phyloP scores from a whole-genome alignment of 2,888 invertebrate species.

The Andrena minutula region DNA sequence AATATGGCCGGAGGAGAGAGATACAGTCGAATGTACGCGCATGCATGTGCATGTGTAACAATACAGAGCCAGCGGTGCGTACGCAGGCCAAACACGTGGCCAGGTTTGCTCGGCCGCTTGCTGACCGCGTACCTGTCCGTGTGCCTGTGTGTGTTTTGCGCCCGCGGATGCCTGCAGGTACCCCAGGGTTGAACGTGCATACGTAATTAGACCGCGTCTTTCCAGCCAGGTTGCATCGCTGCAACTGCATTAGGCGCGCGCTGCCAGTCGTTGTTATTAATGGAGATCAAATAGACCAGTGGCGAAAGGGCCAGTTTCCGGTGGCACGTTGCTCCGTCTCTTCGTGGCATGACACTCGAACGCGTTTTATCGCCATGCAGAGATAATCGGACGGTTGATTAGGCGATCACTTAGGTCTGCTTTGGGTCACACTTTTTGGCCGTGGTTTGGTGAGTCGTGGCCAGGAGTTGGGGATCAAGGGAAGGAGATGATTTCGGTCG shows the following conservation, averaged over 20 bases:
- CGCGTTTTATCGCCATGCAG: not conserved
- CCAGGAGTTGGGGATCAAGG: not conserved
- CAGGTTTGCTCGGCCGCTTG: slow-evolving; percentile 5
- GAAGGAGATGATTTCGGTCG: not conserved
- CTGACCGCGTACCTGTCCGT: slow-evolving; percentile 16
- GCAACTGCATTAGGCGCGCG: slow-evolving; percentile 19
- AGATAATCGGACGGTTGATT: slow-evolving; percentile 17
- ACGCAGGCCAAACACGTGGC: slow-evolving; percentile 50
- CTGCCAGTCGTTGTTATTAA: slow-evolving; percentile 34
- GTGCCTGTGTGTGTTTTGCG: not conserved
- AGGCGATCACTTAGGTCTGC: not conserved
- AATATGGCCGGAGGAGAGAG: slow-evolving; percentile 66
- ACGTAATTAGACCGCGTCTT: slow-evolving; percentile 57
- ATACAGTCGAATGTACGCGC: slow-evolving; percentile 2
- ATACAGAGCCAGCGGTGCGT: slow-evolving; percentile 36
- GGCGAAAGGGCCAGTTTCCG: slow-evolving; percentile 19
- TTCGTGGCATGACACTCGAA: no score
- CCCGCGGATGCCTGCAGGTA: slow-evolving; percentile 2
- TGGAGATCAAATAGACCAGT: slow-evolving; percentile 30
- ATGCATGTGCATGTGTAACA: slow-evolving; percentile 49
- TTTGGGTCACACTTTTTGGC: not conserved
- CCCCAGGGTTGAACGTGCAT: slow-evolving; percentile 37
- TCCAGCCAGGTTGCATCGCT: slow-evolving; percentile 19
- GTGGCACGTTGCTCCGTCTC: not conserved
- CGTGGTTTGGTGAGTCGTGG: not conserved